Conservation (phyloP, 2,113 vertebrate species). For the Todiramphus chloris region DNA sequence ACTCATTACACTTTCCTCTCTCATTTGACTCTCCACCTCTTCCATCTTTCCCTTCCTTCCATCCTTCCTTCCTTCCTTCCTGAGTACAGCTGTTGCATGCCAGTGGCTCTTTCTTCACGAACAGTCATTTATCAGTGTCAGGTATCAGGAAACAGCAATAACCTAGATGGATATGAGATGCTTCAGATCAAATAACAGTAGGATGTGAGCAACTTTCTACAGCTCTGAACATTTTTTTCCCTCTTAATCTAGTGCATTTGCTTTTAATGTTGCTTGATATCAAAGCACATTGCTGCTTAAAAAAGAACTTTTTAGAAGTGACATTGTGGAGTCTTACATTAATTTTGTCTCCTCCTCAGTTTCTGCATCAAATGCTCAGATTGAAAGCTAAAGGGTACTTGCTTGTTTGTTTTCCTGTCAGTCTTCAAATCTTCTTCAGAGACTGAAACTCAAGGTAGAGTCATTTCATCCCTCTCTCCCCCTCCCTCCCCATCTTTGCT, state of each 20-base stretch:
- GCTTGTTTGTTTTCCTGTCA: not conserved
- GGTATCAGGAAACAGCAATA: not conserved
- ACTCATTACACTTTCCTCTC: conserved; percentile 33
- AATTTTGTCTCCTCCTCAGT: not conserved
- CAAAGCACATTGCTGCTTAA: not conserved
- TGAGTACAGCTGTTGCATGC: not conserved
- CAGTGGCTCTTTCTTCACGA: not conserved
- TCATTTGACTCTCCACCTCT: not conserved
- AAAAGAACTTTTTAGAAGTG: not conserved
- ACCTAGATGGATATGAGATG: not conserved
- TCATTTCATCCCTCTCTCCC: not conserved
- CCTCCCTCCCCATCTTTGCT: not conserved
- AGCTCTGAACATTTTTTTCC: not conserved
- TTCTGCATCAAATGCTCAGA: not conserved
- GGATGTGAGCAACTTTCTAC: not conserved
- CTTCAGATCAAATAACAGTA: not conserved
- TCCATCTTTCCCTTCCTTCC: not conserved
- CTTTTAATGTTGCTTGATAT: not conserved
- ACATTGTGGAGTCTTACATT: not conserved
- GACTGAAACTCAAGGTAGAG: not conserved
- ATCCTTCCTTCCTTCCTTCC: no score
- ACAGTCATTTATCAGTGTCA: not conserved
- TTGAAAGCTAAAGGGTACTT: not conserved
- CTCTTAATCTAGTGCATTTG: not conserved
- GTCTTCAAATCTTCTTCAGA: not conserved